These are phyloP conservation scores for Liposcelis brunnea DNA, from an alignment of 2,888 invertebrate genomes.

Conservation along the genomic window DNA sequence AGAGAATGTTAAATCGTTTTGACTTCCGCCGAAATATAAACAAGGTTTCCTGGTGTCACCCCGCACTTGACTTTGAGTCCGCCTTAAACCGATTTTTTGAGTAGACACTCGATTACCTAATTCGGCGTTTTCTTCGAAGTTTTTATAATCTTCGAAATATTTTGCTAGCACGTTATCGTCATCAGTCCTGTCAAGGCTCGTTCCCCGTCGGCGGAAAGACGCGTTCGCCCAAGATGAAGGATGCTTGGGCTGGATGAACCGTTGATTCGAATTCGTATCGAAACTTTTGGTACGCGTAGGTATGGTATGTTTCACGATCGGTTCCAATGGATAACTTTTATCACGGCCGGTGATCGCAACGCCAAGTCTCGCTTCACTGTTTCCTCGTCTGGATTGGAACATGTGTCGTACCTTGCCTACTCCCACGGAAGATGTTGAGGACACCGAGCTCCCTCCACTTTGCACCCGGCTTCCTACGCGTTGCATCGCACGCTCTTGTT, in stretches of 20 bases:
- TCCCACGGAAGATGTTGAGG: conserved; percentile 20
- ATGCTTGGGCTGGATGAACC: conserved; percentile 16
- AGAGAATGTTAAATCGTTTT: conserved; percentile 1
- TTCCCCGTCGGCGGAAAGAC: conserved; percentile 14
- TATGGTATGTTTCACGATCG: conserved; percentile 37
- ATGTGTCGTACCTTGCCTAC: conserved; percentile 57
- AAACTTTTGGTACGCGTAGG: conserved; percentile 19
- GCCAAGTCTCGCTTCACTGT: conserved; percentile 26
- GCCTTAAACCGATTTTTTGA: too few species aligned
- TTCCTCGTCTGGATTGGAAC: conserved; percentile 59
- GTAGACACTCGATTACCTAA: too few species aligned
- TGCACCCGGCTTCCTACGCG: conserved; percentile 29
- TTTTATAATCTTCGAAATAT: too few species aligned
- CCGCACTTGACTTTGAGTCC: neutral
- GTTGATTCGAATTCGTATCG: conserved; percentile 16
- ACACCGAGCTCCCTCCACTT: conserved; percentile 28
- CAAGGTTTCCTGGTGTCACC: neutral
- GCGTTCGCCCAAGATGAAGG: conserved; percentile 9
- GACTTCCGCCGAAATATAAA: conserved; percentile 6
- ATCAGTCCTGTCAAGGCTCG: conserved; percentile 15
- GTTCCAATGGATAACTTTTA: conserved; percentile 65
- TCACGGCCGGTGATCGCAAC: conserved; percentile 28
- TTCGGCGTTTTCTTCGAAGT: too few species aligned
- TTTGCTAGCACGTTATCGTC: too few species aligned
- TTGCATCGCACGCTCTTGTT: conserved; percentile 41